Evolutionary conservation across 2,113 vertebrate species (phyloP), one percentile per base, ranked within the genome.

Genomic region (Montifringilla adamsi): DNA sequence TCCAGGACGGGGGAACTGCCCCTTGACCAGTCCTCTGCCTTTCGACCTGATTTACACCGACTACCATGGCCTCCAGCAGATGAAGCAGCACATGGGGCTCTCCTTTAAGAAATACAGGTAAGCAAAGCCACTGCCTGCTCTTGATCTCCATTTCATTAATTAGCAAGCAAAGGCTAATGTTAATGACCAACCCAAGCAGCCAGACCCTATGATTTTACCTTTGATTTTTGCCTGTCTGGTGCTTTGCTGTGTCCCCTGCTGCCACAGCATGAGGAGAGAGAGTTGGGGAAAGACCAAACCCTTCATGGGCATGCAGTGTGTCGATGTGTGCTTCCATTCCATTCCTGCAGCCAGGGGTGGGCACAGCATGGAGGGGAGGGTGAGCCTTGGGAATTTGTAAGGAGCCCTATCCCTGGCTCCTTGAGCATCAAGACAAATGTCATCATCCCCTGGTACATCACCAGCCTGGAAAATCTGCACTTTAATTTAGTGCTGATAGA

Each of bases 41-140:
- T 99, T 99, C 4, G 99, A 99, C 98, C 98, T 99, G 95, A 98
- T 99, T 95, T 99, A 99, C 97, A 99, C 99, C 0, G 99, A 99
- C 97, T 99, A 99, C 97, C 99, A 99, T 0, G 99, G 99, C 37
- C 96, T 99, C 58, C 99, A 99, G 96, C 99, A 99, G 94, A 99
- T 99, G 99, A 99, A 99, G 92, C 99, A 99, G 94, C 98, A 99
- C 97, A 99, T 99, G 99, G 99, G 99, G 20, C 98, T 99, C 55
- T 99, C 99, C 49, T 98, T 99, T 93, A 98, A 97, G 96, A 99
- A 99, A 96, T 98, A 99, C 98, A 99, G 99, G 99, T 99, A 78
- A 98, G 98, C 94, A 76, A 64, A 59, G n/a, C 35, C 73, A 27
- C 49, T 49, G 44, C 63, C 18, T 55, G 53, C 79, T 62, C 55